Base-by-base conservation (phyloP, 30 jellyfish, hydroid and myxozoan genomes). In the Aurelia sp. region DNA sequence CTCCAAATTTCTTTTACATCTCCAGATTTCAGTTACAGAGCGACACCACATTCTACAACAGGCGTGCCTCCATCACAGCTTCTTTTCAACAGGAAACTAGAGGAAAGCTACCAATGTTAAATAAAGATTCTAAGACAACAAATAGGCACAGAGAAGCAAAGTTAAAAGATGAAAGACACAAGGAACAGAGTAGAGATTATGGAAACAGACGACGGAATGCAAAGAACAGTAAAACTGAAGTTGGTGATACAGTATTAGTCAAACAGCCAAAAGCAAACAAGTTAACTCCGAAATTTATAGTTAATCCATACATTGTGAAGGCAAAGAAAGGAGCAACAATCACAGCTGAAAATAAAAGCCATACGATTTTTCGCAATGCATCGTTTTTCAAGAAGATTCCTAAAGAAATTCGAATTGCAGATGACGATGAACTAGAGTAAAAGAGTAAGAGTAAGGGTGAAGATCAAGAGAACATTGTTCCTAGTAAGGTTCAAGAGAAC, bases 221-320 rank as follows among this genome's bases (percentile, higher is more conserved):
- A 35, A 35, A 35, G 47, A 35, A 35, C 47, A 35, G 47, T 35
- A 35, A 35, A 3, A 27, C 67, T 2, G 67, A 82, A 13, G 71
- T 70, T 53, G 91, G 87, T 51, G 94, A 84, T 67, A 84, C 91
- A 23, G 81, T 84, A 35, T 31, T 73, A 37, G 94, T 84, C 59
- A 84, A 84, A 73, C 94, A 84, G 73, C 90, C 62, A 23, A 84
- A 82, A 75, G 67, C 69, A 88, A 82, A 82, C 89, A 82, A 82
- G 50, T 70, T 82, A 70, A 40, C 91, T 16, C 73, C 94, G 31
- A 57, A 57, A 19, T 84, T 84, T 68, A 62, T 73, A 67, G 91
- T 83, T 53, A 59, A 71, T 30, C 94, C 94, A 53, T 84, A 84
- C 82, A 61, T 35, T 40, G 90, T 72, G 35, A 61, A 47, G 23